A percentile compares a stretch with the other conserved stretches of the same genome.
Evolutionary conservation across 2,797 vertebrate genomes (phyloP).

Genomic region (Anabas testudineus): DNA sequence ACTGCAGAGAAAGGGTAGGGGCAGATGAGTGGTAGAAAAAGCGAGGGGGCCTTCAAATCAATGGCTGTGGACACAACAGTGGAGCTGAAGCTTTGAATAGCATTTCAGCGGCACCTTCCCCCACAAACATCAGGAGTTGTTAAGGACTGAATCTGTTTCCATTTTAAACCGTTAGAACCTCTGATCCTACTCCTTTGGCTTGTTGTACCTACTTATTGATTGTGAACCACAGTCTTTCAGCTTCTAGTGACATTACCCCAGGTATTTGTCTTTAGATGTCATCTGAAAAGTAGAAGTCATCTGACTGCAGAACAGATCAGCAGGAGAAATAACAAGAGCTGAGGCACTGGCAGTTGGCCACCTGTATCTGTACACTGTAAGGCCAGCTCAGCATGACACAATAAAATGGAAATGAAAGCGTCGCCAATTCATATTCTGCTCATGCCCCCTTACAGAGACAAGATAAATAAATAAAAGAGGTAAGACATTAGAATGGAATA

Average conservation of each 20-base stretch:
- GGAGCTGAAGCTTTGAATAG: constrained; percentile 31
- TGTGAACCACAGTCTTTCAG: constrained; percentile 25
- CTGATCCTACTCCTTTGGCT: constrained; percentile 37
- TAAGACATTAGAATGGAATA: constrained; percentile 77
- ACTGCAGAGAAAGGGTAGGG: constrained; percentile 33
- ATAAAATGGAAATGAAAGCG: constrained; percentile 32
- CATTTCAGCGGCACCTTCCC: constrained; percentile 8
- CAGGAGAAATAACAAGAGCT: constrained; percentile 34
- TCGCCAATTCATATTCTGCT: constrained; percentile 68
- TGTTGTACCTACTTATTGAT: constrained; percentile 45
- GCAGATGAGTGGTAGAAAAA: constrained; percentile 65
- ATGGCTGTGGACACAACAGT: constrained; percentile 57
- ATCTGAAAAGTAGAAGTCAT: constrained; percentile 24
- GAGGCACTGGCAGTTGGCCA: constrained; percentile 28
- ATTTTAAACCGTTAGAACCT: constrained; percentile 33
- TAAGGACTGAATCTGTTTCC: constrained; percentile 57
- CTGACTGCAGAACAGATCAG: constrained; percentile 26
- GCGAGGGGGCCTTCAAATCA: constrained; percentile 68
- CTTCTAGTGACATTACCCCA: constrained; percentile 21
- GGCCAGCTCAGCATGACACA: constrained; percentile 65
- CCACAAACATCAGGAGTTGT: constrained; percentile 56
- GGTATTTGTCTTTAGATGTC: constrained; percentile 25
- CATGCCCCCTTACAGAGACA: constrained; percentile 43
- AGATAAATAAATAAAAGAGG: constrained; percentile 76
- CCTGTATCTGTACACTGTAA: constrained; percentile 52